Conservation (phyloP, 2,113 vertebrate genomes). For the Rhynchomys soricoides region DNA sequence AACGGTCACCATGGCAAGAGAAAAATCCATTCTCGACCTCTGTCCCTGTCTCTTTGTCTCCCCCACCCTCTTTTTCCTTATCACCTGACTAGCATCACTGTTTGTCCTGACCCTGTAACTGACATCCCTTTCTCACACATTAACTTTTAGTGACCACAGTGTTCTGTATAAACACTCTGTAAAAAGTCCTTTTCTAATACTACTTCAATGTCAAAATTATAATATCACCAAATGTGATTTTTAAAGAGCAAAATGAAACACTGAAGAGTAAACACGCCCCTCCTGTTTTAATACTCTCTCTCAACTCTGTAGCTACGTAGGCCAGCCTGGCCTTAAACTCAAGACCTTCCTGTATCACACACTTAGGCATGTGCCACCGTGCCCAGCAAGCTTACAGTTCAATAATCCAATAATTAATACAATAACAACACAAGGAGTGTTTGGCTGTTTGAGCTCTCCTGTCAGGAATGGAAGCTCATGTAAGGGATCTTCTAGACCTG, state of each 20-base stretch:
- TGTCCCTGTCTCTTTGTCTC: background rate
- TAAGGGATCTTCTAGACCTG: slow-evolving; percentile 34
- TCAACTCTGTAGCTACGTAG: background rate
- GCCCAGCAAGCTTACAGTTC: background rate
- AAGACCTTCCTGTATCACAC: too few species aligned
- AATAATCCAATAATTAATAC: background rate
- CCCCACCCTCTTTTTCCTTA: background rate
- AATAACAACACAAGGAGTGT: background rate
- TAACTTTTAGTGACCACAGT: background rate
- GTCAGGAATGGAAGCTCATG: background rate
- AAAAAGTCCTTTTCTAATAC: slow-evolving; percentile 4
- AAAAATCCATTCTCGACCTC: background rate
- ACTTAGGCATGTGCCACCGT: background rate
- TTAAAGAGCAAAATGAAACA: slow-evolving; percentile 35
- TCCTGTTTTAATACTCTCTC: background rate
- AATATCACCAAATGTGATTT: background rate
- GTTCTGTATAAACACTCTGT: background rate
- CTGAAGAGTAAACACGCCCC: background rate
- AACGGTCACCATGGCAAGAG: background rate
- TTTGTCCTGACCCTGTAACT: background rate
- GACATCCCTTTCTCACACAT: slow-evolving; percentile 2
- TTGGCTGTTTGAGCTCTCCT: slow-evolving; percentile 9
- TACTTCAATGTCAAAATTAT: slow-evolving; percentile 39
- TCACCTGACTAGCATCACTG: background rate
- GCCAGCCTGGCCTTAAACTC: background rate